Evolutionary conservation across 2,113 vertebrate species (phyloP).

Genomic region (Osmerus eperlanus): DNA sequence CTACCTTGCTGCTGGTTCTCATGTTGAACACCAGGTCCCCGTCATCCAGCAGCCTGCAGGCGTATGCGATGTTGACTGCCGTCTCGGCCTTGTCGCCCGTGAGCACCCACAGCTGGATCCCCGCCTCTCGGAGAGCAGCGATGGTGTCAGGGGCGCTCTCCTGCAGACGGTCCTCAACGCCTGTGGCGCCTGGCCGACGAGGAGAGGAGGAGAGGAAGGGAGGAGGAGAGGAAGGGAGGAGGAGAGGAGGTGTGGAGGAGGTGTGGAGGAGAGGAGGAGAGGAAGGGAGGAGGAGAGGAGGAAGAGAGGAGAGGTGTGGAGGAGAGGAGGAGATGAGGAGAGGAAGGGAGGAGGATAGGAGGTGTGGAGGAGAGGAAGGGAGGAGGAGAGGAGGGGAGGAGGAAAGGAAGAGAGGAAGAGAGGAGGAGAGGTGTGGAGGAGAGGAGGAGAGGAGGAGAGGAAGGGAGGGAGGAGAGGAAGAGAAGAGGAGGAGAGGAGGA

Average conservation of each 20-base stretch:
- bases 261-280: too few species aligned
- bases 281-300: too few species aligned
- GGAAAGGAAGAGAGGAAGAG: too few species aligned
- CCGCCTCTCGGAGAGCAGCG: conserved; percentile 81
- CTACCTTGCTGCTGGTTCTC: conserved; percentile 83
- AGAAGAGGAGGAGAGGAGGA: too few species aligned
- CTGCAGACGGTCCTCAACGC: conserved; percentile 94
- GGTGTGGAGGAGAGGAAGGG: too few species aligned
- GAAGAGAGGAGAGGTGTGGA: too few species aligned
- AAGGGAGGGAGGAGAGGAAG: too few species aligned
- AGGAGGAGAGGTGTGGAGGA: too few species aligned
- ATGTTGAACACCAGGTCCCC: conserved; percentile 87
- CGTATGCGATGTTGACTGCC: conserved; percentile 89
- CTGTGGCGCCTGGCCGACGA: conserved; percentile 82
- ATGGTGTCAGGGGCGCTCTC: conserved; percentile 88
- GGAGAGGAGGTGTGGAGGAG: too few species aligned
- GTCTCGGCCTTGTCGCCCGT: conserved; percentile 97
- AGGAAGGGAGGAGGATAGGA: too few species aligned
- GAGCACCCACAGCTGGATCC: conserved; percentile 92
- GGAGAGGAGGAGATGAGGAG: too few species aligned
- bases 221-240: not conserved
- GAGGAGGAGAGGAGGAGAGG: not conserved
- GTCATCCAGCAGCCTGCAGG: conserved; percentile 86
- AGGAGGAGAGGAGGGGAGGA: too few species aligned
- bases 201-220: conserved; percentile 1